A percentile compares a stretch with the other conserved stretches of the same genome.
phyloP scores from a whole-genome alignment of 2,888 invertebrate species.

The Cerastis leucographa region DNA sequence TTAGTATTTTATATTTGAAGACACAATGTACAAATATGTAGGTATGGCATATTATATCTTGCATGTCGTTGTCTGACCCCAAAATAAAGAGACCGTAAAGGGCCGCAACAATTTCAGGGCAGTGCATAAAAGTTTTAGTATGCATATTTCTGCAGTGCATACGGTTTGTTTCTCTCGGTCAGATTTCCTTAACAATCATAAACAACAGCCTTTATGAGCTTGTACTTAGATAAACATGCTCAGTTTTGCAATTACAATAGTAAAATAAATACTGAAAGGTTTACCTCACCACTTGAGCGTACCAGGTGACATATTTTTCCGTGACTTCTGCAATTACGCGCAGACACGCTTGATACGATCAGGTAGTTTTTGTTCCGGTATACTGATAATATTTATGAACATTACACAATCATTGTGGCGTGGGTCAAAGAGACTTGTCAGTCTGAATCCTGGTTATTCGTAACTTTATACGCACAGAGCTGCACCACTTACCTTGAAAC shows the following conservation, averaged over 20 bases:
- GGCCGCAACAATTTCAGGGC: slow-evolving; percentile 15
- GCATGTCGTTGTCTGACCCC: not conserved
- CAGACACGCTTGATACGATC: slow-evolving; percentile 50
- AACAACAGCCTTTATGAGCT: slow-evolving; percentile 60
- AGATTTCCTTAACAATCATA: slow-evolving; percentile 55
- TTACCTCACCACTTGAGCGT: slow-evolving; percentile 58
- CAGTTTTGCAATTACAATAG: slow-evolving; percentile 62
- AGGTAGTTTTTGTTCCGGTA: slow-evolving; percentile 46
- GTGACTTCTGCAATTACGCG: slow-evolving; percentile 62
- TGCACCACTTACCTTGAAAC: slow-evolving; percentile 80
- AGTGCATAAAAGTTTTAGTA: slow-evolving; percentile 26
- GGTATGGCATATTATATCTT: not conserved
- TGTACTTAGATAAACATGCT: slow-evolving; percentile 62
- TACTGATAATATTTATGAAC: slow-evolving; percentile 26
- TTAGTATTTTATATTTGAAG: not conserved
- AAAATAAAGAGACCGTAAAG: slow-evolving; percentile 1
- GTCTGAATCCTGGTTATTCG: slow-evolving; percentile 40
- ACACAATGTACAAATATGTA: not conserved
- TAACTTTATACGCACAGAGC: slow-evolving; percentile 64
- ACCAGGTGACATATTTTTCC: slow-evolving; percentile 64
- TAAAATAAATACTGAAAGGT: slow-evolving; percentile 62
- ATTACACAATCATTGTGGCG: slow-evolving; percentile 24
- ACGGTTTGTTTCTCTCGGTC: slow-evolving; percentile 46
- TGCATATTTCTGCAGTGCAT: slow-evolving; percentile 34
- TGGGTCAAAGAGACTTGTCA: slow-evolving; percentile 29